Conservation (phyloP, 2,888 invertebrate species). For the Eueremaeus valkanovi region DNA sequence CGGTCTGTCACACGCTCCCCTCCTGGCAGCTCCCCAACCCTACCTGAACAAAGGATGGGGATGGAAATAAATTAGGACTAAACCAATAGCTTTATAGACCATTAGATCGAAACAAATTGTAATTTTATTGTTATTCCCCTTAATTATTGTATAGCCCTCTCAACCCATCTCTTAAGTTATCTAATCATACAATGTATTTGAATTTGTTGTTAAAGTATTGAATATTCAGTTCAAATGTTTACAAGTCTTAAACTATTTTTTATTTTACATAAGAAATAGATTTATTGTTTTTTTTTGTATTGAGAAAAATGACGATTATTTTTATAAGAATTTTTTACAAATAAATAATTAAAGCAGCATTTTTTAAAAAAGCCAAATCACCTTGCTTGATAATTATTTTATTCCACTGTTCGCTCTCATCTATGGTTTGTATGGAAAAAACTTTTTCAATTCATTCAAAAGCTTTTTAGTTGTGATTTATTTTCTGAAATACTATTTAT, state of each 20-base stretch:
- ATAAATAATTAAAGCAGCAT: not conserved
- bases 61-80: not conserved
- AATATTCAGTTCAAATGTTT: not conserved
- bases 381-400: too few species aligned
- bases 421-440: too few species aligned
- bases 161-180: not conserved
- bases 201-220: not conserved
- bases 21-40: too few species aligned
- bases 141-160: not conserved
- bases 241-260: not conserved
- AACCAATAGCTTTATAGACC: not conserved
- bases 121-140: not conserved
- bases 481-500: too few species aligned
- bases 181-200: not conserved
- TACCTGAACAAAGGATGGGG: too few species aligned
- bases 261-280: not conserved
- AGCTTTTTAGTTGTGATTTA: too few species aligned
- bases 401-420: too few species aligned
- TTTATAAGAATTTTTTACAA: too few species aligned
- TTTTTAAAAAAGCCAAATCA: not conserved
- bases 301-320: not conserved
- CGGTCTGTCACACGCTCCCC: not conserved
- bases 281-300: not conserved
- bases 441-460: too few species aligned
- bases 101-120: not conserved